A percentile compares a stretch with the other conserved stretches of the same genome.
Evolutionary conservation across 2,797 vertebrate genomes (phyloP).

Genomic region (Protosalanx chinensis): DNA sequence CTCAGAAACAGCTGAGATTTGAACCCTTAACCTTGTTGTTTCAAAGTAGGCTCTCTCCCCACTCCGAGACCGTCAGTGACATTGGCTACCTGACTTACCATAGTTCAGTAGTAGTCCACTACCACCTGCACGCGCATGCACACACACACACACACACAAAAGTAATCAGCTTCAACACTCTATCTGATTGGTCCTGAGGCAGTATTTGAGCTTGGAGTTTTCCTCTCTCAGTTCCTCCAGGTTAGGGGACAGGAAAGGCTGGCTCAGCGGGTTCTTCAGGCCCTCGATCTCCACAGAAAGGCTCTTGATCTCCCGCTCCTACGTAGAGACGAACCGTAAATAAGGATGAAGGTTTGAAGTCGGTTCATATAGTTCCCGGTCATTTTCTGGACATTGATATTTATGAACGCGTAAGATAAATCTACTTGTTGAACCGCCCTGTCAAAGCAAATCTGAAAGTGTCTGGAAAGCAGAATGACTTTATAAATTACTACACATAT

Average conservation of each 20-base stretch:
- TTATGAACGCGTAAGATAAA: too few species aligned
- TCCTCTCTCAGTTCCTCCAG: constrained; percentile 88
- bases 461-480: neutral
- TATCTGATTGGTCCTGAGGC: constrained; percentile 52
- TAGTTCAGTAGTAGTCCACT: constrained; percentile 95
- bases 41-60: too few species aligned
- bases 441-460: neutral
- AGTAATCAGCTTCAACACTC: too few species aligned
- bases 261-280: constrained; percentile 74
- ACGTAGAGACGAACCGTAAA: neutral
- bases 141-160: constrained; percentile 8
- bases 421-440: too few species aligned
- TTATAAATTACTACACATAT: too few species aligned
- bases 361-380: too few species aligned
- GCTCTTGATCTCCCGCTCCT: constrained; percentile 87
- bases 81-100: too few species aligned
- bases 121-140: constrained; percentile 76
- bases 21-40: too few species aligned
- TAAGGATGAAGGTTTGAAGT: neutral
- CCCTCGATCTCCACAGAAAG: constrained; percentile 84
- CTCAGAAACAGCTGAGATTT: too few species aligned
- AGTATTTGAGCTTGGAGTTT: constrained; percentile 87
- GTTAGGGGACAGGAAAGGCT: constrained; percentile 64
- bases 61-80: too few species aligned
- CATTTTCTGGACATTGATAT: too few species aligned